Conservation (phyloP, 1,140 invertebrate genomes). For the Bursaphelenchus mucronatus region DNA sequence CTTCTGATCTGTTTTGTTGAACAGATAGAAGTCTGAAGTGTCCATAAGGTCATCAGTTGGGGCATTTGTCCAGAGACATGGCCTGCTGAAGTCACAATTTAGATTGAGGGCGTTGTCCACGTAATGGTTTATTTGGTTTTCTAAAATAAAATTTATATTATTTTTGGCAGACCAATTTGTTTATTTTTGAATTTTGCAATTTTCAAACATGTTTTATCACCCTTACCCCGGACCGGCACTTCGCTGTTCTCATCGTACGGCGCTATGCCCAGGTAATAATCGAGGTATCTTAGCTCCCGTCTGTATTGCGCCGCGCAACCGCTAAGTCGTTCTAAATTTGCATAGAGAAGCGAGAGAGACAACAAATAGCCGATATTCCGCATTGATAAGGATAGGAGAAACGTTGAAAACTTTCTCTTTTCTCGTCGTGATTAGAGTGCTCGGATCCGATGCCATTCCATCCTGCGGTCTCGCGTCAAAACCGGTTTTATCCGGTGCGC, state of each 20-base stretch:
- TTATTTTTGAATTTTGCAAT: neutral
- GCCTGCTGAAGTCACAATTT: constrained; percentile 39
- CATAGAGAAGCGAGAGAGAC: too few species aligned
- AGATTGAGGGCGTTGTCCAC: constrained; percentile 30
- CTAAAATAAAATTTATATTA: constrained; percentile 24
- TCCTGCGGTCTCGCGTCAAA: too few species aligned
- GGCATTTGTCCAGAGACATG: constrained; percentile 43
- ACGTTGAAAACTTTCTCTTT: too few species aligned
- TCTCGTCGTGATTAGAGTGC: too few species aligned
- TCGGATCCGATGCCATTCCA: too few species aligned
- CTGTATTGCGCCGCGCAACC: neutral
- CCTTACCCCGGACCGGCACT: constrained; percentile 36
- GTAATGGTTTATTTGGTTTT: constrained; percentile 30
- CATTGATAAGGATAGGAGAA: too few species aligned
- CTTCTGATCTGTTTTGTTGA: constrained; percentile 40
- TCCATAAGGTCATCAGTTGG: constrained; percentile 37
- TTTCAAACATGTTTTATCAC: neutral
- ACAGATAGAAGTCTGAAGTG: constrained; percentile 51
- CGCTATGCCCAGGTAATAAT: constrained; percentile 39
- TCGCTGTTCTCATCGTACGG: constrained; percentile 40
- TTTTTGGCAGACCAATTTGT: constrained; percentile 1
- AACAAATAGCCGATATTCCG: too few species aligned
- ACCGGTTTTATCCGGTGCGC: too few species aligned
- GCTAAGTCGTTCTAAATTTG: too few species aligned
- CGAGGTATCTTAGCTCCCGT: constrained; percentile 30